A percentile compares a stretch with the other conserved stretches of the same genome.
phyloP scores from a whole-genome alignment of 1,140 invertebrate species.

The Aphaenogaster ashmeadi region DNA sequence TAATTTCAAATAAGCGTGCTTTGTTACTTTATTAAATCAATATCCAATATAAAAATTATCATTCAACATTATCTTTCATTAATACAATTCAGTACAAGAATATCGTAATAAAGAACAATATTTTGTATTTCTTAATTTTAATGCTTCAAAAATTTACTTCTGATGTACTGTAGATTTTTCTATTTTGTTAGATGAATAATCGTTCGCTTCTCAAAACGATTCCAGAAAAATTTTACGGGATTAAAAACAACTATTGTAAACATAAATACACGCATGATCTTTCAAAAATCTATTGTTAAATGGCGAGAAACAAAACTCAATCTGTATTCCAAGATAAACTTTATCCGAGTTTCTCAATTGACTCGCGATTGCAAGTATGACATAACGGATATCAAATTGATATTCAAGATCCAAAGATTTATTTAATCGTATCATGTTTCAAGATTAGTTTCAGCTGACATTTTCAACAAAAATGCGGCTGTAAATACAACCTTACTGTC shows the following conservation, averaged over 20 bases:
- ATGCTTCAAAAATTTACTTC: not conserved
- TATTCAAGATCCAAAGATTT: not conserved
- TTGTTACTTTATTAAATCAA: not conserved
- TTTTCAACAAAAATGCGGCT: not conserved
- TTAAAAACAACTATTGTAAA: not conserved
- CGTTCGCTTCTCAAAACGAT: not conserved
- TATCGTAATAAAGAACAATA: not conserved
- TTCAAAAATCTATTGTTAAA: not conserved
- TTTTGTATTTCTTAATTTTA: not conserved
- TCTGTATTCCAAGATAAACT: not conserved
- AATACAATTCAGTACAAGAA: not conserved
- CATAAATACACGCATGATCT: not conserved
- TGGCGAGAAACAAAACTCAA: not conserved
- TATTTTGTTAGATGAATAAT: not conserved
- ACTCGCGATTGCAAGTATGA: not conserved
- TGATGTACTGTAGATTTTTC: not conserved
- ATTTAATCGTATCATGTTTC: not conserved
- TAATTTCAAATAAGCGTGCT: not conserved
- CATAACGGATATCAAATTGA: not conserved
- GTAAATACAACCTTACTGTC: not conserved
- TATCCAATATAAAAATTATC: conserved; percentile 20
- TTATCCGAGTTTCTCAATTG: not conserved
- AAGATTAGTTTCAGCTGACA: not conserved
- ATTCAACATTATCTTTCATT: not conserved
- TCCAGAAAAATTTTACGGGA: not conserved